Evolutionary conservation across 2,113 vertebrate species (phyloP).

Genomic region (Sinocyclocheilus anshuiensis): DNA sequence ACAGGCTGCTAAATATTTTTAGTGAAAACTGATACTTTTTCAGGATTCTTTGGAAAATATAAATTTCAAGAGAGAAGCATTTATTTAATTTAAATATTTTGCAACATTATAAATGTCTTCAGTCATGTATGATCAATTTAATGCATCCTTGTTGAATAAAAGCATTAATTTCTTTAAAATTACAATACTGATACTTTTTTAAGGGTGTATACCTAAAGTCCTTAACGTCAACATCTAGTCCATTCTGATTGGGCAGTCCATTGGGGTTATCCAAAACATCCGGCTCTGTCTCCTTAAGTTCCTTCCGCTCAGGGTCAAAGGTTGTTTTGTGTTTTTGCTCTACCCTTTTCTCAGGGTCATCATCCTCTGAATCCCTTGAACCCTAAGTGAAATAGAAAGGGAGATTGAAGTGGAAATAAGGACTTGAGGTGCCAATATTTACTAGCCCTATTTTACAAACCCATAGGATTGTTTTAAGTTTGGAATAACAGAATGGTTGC

Average conservation of each 20-base stretch:
- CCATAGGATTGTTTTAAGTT: no score
- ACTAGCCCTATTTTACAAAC: no score
- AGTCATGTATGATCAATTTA: background rate
- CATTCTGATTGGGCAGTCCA: conserved; percentile 95
- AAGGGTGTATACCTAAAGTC: conserved; percentile 86
- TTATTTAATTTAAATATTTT: background rate
- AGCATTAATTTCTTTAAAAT: background rate
- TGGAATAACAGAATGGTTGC: conserved; percentile 51
- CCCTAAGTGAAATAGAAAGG: conserved; percentile 72
- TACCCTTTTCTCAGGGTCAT: conserved; percentile 93
- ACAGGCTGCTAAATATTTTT: background rate
- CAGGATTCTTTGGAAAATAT: background rate
- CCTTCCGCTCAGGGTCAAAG: conserved; percentile 96
- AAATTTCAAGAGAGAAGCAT: no score
- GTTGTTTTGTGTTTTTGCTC: conserved; percentile 86
- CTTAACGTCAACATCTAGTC: conserved; percentile 95
- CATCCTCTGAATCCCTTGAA: conserved; percentile 89
- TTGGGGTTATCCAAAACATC: conserved; percentile 96
- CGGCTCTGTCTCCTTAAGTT: conserved; percentile 90
- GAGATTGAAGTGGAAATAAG: no score
- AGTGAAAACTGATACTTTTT: background rate
- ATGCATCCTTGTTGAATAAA: background rate
- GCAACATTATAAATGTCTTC: background rate
- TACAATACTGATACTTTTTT: background rate
- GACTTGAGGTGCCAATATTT: conserved; percentile 68